phyloP scores from a whole-genome alignment of 1,140 invertebrate species.

The Drosophila tsacasi region DNA sequence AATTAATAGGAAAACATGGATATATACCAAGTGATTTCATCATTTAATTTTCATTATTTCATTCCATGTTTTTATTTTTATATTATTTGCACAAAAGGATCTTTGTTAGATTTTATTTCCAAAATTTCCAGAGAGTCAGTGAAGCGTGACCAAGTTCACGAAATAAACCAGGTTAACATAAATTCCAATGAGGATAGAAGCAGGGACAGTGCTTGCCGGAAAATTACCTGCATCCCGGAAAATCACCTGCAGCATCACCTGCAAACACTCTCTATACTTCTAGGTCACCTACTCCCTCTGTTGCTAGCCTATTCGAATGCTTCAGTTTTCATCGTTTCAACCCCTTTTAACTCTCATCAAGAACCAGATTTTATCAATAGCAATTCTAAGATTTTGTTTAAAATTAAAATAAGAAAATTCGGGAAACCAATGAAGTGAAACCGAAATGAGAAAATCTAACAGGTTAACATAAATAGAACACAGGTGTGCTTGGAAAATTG shows the following conservation, averaged over 20 bases:
- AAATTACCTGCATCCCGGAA: not conserved
- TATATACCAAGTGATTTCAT: not conserved
- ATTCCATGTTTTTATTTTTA: too few species aligned
- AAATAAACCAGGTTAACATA: constrained; percentile 8
- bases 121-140: not conserved
- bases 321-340: constrained; percentile 21
- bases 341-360: not conserved
- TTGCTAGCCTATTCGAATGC: constrained; percentile 34
- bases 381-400: not conserved
- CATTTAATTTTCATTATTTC: not conserved
- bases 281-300: not conserved
- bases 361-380: not conserved
- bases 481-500: too few species aligned
- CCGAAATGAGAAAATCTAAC: not conserved
- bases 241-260: not conserved
- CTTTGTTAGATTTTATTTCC: too few species aligned
- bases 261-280: too few species aligned
- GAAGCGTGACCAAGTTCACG: constrained; percentile 8
- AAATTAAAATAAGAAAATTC: not conserved
- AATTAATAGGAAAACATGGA: constrained; percentile 27
- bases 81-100: not conserved
- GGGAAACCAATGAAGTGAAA: constrained; percentile 22
- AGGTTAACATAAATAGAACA: constrained; percentile 1
- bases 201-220: not conserved
- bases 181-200: not conserved